Evolutionary conservation across 2,113 vertebrate species (phyloP).

Genomic region (Nanorana parkeri): DNA sequence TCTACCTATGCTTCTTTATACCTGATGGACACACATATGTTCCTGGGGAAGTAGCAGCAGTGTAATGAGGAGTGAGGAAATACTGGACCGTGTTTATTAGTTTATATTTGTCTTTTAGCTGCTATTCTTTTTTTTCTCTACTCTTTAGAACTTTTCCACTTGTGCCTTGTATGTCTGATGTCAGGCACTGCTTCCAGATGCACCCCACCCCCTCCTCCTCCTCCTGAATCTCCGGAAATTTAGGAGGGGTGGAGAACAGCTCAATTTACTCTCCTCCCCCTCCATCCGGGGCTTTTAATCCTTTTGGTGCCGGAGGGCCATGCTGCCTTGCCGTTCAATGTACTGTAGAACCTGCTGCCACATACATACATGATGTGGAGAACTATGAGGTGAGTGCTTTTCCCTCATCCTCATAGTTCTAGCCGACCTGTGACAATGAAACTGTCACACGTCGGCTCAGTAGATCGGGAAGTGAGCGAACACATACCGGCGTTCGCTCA

Average conservation of each 20-base stretch:
- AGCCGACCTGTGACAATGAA: too few relatives aligned
- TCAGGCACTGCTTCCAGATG: conserved; percentile 50
- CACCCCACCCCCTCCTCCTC: conserved; percentile 38
- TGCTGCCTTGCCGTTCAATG: conserved; percentile 3
- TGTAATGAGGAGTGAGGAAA: neutral
- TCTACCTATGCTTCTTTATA: too few relatives aligned
- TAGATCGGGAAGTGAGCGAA: too few relatives aligned
- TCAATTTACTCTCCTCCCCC: conserved; percentile 41
- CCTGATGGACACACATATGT: too few relatives aligned
- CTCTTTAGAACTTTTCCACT: conserved; percentile 10
- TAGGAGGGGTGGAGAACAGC: conserved; percentile 37
- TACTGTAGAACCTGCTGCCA: neutral
- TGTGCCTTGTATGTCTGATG: conserved; percentile 30
- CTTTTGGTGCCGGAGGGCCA: conserved; percentile 37
- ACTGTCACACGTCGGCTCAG: too few relatives aligned
- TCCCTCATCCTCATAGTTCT: too few relatives aligned
- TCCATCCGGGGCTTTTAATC: conserved; percentile 40
- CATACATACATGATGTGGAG: too few relatives aligned
- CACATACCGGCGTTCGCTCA: too few relatives aligned
- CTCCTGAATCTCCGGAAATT: conserved; percentile 42
- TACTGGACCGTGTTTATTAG: neutral
- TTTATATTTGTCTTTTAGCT: neutral
- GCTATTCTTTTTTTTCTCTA: neutral
- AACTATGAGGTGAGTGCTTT: too few relatives aligned
- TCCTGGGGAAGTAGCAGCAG: too few relatives aligned